These are phyloP conservation scores for Phaetusa simplex DNA, from an alignment of 2,113 vertebrate genomes.

Conservation along the genomic window DNA sequence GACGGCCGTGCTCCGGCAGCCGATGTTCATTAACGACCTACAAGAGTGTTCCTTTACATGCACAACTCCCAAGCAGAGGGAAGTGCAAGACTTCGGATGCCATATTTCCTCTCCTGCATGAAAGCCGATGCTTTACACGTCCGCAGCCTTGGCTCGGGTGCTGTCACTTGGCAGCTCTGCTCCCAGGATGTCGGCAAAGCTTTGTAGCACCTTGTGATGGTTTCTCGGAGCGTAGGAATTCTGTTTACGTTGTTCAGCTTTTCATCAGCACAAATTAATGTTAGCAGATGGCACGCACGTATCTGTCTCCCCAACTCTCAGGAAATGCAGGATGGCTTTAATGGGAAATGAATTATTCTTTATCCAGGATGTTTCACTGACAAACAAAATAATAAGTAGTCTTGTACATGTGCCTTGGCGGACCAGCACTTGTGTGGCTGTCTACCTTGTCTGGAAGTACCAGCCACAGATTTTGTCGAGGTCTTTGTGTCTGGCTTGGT, in stretches of 20 bases:
- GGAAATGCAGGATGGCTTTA: slow-evolving; percentile 1
- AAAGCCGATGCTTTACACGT: accelerated
- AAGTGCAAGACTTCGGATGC: neutral
- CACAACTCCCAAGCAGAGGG: neutral
- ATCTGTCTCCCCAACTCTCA: neutral
- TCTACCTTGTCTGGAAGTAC: neutral
- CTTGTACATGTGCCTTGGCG: neutral
- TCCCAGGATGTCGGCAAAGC: neutral
- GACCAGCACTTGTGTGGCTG: neutral
- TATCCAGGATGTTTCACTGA: neutral
- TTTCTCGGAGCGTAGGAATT: neutral
- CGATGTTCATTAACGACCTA: neutral
- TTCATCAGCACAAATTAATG: neutral
- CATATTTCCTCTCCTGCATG: neutral
- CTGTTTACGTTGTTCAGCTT: neutral
- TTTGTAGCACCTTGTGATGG: neutral
- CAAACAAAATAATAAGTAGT: slow-evolving; percentile 17
- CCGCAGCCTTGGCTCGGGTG: neutral
- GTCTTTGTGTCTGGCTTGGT: neutral
- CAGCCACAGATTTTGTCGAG: neutral
- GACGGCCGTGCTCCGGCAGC: neutral
- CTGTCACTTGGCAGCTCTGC: neutral
- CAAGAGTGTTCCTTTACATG: neutral
- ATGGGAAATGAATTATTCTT: neutral
- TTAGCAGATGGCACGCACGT: neutral